These are phyloP conservation scores for Idaea straminata DNA, from an alignment of 2,888 invertebrate genomes.

Conservation along the genomic window DNA sequence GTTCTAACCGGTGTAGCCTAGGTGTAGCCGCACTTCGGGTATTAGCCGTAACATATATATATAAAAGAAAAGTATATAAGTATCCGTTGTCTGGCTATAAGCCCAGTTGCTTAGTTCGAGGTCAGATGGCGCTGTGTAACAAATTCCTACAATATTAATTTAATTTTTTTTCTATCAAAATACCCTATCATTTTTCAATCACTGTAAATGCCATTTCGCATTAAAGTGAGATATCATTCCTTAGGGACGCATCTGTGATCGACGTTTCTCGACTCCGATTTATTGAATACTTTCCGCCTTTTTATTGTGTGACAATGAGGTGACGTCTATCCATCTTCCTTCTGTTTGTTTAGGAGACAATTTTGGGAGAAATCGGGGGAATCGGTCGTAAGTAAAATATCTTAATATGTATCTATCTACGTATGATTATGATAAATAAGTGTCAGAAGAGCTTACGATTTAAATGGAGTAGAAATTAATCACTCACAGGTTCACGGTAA, in stretches of 20 bases:
- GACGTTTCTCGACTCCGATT: conserved; percentile 63
- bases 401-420: background rate
- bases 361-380: conserved; percentile 10
- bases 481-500: too few species aligned
- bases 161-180: too few species aligned
- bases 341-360: conserved; percentile 33
- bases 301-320: conserved; percentile 53
- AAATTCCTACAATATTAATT: too few species aligned
- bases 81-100: too few species aligned
- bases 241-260: conserved; percentile 67
- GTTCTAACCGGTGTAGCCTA: too few species aligned
- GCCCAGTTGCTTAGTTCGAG: too few species aligned
- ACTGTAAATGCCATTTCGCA: conserved; percentile 39
- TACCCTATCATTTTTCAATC: background rate
- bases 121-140: too few species aligned
- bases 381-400: background rate
- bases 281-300: conserved; percentile 69
- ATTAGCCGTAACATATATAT: too few species aligned
- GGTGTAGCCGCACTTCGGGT: too few species aligned
- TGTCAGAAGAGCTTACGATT: background rate
- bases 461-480: background rate
- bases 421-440: background rate
- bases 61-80: too few species aligned
- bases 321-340: conserved; percentile 62
- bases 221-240: conserved; percentile 60